Percentiles rank a stretch among this genome's conserved stretches.
These are phyloP conservation scores for Anableps anableps DNA, from an alignment of 2,797 vertebrate genomes.

Conservation along the genomic window DNA sequence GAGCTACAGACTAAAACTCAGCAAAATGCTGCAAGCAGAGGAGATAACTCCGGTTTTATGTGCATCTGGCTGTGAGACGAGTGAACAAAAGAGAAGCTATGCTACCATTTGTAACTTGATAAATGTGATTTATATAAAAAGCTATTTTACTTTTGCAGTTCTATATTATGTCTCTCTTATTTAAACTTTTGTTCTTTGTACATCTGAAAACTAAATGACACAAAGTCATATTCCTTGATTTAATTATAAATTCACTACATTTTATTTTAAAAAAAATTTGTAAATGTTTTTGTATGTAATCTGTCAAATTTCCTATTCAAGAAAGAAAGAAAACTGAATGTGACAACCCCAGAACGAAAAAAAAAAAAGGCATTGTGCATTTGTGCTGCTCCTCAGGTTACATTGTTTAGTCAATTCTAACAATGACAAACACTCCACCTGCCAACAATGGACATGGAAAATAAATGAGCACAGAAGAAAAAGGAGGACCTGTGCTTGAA, in stretches of 20 bases:
- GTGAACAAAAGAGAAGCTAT: neutral
- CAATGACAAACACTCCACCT: neutral
- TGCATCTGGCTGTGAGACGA: neutral
- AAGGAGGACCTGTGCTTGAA: neutral
- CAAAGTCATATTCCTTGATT: neutral
- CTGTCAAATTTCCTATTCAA: neutral
- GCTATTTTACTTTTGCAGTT: neutral
- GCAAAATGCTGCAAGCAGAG: neutral
- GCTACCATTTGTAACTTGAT: neutral
- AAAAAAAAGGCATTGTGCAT: neutral
- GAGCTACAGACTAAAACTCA: neutral
- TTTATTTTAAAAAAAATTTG: no score
- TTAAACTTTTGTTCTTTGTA: neutral
- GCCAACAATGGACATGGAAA: neutral
- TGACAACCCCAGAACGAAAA: neutral
- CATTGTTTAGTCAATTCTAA: neutral
- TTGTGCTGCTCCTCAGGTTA: neutral
- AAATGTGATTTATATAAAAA: neutral
- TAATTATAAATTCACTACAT: neutral
- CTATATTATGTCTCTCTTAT: neutral
- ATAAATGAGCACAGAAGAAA: neutral
- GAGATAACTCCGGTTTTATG: neutral
- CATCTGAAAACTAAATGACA: neutral
- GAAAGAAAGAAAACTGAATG: neutral
- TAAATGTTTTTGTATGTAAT: neutral